Evolutionary conservation across 2,797 vertebrate genomes (phyloP), one percentile per base, ranked within the genome.

Genomic region (Dipus sagitta): DNA sequence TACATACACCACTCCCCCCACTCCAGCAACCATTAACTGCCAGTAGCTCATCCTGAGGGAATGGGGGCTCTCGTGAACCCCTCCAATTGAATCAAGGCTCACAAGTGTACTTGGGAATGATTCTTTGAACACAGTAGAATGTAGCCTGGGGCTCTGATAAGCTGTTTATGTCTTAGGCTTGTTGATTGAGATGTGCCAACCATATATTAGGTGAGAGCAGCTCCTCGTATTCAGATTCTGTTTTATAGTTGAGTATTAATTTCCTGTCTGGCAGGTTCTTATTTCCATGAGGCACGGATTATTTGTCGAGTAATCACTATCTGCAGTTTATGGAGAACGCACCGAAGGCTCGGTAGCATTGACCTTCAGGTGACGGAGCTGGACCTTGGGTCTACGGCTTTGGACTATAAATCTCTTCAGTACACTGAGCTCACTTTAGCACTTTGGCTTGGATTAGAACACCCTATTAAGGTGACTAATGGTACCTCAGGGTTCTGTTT

Each of bases 371-470:
- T 83, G 71, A 30, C 80, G 1, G 67, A 90, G 32, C 15, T 78
- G 20, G 71, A 20, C 26, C 68, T 87, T 87, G 72, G 68, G 30
- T 78, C 62, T 20, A 11, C 17, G 24, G 71, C 60, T 79, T 88
- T 95, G 68, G n/a, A 30, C 10, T 62, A 3, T 47, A 54, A 76
- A 79, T 93, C 38, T 12, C 42, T 78, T 92, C 11, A 28, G 54
- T 82, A 78, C 42, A 32, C 64, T 68, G 68, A 91, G 52, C 65
- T 85, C 89, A 70, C 24, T 28, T 17, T 64, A 89, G 26, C 83
- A 58, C 52, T 91, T 77, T 86, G 80, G n/a, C 78, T 94, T 93
- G 79, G 54, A 71, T 89, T 88, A 96, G 58, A 88, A 28, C 32
- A 64, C n/a, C n/a, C 18, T 75, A 5, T 81, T 47, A 88, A 81